phyloP scores from a whole-genome alignment of 30 jellyfish, hydroid and myxozoan genomes.

The Aurelia sp. region DNA sequence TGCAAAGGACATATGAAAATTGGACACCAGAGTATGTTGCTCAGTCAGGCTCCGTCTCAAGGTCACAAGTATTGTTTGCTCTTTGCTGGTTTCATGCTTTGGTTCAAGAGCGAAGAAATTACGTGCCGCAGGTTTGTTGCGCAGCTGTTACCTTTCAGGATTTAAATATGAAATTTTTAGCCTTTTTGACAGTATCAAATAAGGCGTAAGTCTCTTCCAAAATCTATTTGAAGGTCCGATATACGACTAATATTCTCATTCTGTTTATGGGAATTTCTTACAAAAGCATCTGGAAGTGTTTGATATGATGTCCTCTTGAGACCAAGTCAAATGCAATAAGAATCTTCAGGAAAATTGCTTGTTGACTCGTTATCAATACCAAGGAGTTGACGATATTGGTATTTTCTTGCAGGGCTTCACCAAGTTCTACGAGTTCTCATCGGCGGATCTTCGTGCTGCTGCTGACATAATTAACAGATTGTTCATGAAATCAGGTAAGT shows the following conservation, averaged over 20 bases:
- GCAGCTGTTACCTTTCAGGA: not conserved
- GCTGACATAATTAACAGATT: conserved; percentile 91
- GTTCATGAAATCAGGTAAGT: conserved; percentile 78
- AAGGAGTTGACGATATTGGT: too few relatives aligned
- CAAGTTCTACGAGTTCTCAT: conserved; percentile 90
- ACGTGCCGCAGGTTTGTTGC: conserved; percentile 83
- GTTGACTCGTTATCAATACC: too few relatives aligned
- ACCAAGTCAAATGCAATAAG: too few relatives aligned
- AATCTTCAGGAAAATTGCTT: too few relatives aligned
- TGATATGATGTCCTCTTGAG: not conserved
- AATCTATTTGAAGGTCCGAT: too few relatives aligned
- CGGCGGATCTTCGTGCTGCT: conserved; percentile 97
- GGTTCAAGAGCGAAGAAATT: conserved; percentile 96
- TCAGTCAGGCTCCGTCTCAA: conserved; percentile 57
- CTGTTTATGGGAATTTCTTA: too few relatives aligned
- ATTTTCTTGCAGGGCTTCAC: conserved; percentile 85
- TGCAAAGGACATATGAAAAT: conserved; percentile 91
- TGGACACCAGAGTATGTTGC: conserved; percentile 90
- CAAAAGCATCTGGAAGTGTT: not conserved
- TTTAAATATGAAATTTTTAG: not conserved
- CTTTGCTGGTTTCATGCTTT: conserved; percentile 95
- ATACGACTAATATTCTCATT: too few relatives aligned
- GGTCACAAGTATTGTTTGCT: conserved; percentile 88
- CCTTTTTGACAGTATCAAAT: not conserved
- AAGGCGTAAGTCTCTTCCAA: too few relatives aligned